These are phyloP conservation scores for Sebastes taczanowskii DNA, from an alignment of 2,797 vertebrate species.

Conservation along the genomic window DNA sequence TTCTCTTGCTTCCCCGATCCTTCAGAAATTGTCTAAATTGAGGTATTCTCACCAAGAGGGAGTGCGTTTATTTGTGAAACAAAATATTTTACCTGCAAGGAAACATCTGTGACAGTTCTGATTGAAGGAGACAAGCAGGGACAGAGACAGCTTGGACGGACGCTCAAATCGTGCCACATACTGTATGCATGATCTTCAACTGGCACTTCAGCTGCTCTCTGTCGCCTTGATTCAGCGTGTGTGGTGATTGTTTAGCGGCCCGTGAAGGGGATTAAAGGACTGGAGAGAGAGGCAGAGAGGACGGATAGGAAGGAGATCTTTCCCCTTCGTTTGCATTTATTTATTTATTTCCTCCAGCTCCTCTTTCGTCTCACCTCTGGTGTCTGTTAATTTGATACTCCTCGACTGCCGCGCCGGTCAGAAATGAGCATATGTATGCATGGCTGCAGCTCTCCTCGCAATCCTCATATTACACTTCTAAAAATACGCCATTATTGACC, in stretches of 20 bases:
- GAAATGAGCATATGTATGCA: neutral
- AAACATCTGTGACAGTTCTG: neutral
- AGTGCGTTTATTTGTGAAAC: neutral
- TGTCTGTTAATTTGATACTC: constrained; percentile 1
- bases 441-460: neutral
- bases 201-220: constrained; percentile 26
- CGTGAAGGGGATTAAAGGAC: constrained; percentile 54
- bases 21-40: constrained; percentile 22
- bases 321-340: constrained; percentile 1
- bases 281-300: neutral
- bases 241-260: constrained; percentile 30
- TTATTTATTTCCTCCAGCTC: constrained; percentile 4
- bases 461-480: neutral
- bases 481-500: constrained; percentile 43
- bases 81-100: neutral
- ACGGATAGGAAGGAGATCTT: neutral
- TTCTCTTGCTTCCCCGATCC: constrained; percentile 21
- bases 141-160: neutral
- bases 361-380: constrained; percentile 14
- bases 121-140: neutral
- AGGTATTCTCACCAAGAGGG: neutral
- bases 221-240: constrained; percentile 17
- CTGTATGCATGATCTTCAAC: constrained; percentile 1
- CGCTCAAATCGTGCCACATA: neutral
- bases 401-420: neutral